Evolutionary conservation across 2,113 vertebrate species (phyloP).

Genomic region (Lethenteron reissneri): DNA sequence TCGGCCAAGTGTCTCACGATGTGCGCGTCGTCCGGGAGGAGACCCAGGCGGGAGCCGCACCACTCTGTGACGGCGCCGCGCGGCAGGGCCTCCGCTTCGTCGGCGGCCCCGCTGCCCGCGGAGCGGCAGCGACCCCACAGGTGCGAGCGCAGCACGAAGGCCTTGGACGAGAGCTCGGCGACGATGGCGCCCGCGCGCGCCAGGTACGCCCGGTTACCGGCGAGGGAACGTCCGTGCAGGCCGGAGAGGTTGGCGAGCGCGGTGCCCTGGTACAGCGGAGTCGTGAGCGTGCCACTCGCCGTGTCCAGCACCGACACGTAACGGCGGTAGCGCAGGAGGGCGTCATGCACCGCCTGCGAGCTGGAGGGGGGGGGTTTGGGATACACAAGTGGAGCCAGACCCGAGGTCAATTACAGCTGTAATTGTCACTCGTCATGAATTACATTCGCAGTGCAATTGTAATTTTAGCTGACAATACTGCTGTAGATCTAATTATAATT

Average conservation of each 20-base stretch:
- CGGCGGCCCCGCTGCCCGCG: too few species aligned
- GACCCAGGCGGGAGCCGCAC: conserved; percentile 26
- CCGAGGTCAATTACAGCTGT: too few species aligned
- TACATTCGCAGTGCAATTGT: too few species aligned
- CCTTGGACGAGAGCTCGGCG: conserved; percentile 53
- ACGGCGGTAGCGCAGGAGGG: conserved; percentile 68
- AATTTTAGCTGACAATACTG: too few species aligned
- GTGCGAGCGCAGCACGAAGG: conserved; percentile 31
- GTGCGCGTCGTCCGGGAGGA: conserved; percentile 47
- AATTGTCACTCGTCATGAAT: too few species aligned
- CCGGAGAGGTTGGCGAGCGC: conserved; percentile 52
- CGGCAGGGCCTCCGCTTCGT: too few species aligned
- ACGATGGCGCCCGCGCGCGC: conserved; percentile 58
- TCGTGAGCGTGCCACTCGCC: conserved; percentile 70
- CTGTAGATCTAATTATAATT: too few species aligned
- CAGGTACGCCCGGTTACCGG: conserved; percentile 71
- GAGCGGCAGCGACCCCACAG: conserved; percentile 30
- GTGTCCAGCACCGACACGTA: conserved; percentile 69
- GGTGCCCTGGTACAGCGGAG: conserved; percentile 45
- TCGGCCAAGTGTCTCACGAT: conserved; percentile 70
- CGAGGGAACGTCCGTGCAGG: conserved; percentile 64
- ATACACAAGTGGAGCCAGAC: too few species aligned
- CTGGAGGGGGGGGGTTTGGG: too few species aligned
- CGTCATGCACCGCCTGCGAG: conserved; percentile 21
- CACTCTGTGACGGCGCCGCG: too few species aligned